Evolutionary conservation across 2,797 vertebrate species (phyloP).

Genomic region (Macropodus opercularis): DNA sequence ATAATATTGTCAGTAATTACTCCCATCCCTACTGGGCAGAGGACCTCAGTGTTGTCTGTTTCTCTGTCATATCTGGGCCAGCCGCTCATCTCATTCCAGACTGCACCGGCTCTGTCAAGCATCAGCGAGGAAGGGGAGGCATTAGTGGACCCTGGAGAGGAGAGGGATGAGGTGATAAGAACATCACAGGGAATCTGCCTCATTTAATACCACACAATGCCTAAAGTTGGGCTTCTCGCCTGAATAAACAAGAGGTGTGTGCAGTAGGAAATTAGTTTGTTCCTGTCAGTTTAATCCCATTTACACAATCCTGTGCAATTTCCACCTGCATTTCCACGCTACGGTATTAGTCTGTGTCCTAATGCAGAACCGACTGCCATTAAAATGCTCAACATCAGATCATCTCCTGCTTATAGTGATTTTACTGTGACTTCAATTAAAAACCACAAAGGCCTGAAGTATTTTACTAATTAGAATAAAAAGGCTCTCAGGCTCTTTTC

Average conservation of each 20-base stretch:
- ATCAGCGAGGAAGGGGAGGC: constrained; percentile 51
- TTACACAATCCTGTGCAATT: constrained; percentile 26
- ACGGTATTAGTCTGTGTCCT: constrained; percentile 5
- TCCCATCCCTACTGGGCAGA: constrained; percentile 70
- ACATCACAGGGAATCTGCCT: constrained; percentile 61
- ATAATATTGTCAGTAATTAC: constrained; percentile 80
- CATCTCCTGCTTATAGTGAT: constrained; percentile 18
- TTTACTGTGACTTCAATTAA: constrained; percentile 16
- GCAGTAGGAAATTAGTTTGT: constrained; percentile 2
- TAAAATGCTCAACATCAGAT: constrained; percentile 18
- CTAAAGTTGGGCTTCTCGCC: constrained; percentile 51
- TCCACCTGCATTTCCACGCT: constrained; percentile 18
- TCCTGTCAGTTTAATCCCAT: constrained; percentile 18
- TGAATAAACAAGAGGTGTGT: constrained; percentile 54
- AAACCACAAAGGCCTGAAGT: neutral
- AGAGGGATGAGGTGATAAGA: constrained; percentile 72
- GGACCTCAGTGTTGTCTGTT: constrained; percentile 69
- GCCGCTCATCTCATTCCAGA: constrained; percentile 69
- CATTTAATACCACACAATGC: constrained; percentile 60
- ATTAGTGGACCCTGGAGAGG: constrained; percentile 72
- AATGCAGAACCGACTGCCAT: constrained; percentile 13
- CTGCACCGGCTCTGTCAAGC: constrained; percentile 63
- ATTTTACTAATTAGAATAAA: constrained; percentile 19
- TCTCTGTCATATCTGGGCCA: constrained; percentile 75
- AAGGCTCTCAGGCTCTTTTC: neutral